A percentile compares a stretch with the other conserved stretches of the same genome.
Conservation (phyloP, 2,888 invertebrate species). For the Trachelus troglodyta region DNA sequence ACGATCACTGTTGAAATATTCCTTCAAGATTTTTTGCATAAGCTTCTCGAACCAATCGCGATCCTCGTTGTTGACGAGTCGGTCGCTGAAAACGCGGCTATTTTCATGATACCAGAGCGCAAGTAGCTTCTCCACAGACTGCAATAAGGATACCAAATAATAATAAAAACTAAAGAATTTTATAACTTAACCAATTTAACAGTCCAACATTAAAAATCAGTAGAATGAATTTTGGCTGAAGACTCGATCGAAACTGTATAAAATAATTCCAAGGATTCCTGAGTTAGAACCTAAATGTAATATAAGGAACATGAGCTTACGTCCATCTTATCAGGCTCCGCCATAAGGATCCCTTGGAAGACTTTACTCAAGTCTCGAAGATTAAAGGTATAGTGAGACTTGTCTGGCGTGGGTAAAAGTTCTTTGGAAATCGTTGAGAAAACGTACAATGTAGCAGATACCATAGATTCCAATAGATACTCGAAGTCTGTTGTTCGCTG, state of each 20-base stretch:
- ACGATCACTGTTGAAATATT: conserved; percentile 70
- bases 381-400: conserved; percentile 93
- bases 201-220: neutral
- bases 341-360: conserved; percentile 83
- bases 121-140: conserved; percentile 73
- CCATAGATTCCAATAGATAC: conserved; percentile 66
- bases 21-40: conserved; percentile 70
- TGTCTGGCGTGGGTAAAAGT: conserved; percentile 87
- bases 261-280: too few species aligned
- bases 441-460: conserved; percentile 76
- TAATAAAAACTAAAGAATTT: neutral
- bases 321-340: conserved; percentile 73
- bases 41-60: conserved; percentile 78
- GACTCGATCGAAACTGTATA: too few species aligned
- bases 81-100: conserved; percentile 87
- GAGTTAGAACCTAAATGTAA: neutral
- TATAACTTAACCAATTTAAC: neutral
- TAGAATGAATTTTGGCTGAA: neutral
- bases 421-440: conserved; percentile 76
- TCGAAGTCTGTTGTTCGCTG: conserved; percentile 49
- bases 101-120: conserved; percentile 93
- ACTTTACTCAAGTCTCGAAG: conserved; percentile 87
- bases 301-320: conserved; percentile 62
- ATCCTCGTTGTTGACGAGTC: conserved; percentile 83
- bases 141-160: neutral